A percentile compares a stretch with the other conserved stretches of the same genome.
Conservation (phyloP, 2,113 vertebrate genomes). For the Crotalus helleri region DNA sequence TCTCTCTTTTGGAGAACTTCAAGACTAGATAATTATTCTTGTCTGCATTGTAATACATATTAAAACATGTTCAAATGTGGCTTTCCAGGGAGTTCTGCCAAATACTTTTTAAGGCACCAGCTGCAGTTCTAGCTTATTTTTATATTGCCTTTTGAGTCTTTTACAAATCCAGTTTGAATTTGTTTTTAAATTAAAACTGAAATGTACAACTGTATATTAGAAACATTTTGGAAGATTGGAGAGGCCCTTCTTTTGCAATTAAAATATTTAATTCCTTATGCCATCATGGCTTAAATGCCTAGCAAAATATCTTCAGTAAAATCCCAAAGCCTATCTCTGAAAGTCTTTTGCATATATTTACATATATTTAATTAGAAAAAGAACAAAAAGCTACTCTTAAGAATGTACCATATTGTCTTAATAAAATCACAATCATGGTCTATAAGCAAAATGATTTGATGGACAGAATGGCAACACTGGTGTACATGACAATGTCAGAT, state of each 20-base stretch:
- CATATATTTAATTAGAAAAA: conserved; percentile 25
- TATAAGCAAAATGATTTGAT: not conserved
- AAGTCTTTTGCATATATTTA: not conserved
- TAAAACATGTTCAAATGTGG: conserved; percentile 85
- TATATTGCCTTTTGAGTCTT: conserved; percentile 75
- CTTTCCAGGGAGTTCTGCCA: conserved; percentile 84
- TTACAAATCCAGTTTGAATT: conserved; percentile 76
- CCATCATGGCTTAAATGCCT: conserved; percentile 26
- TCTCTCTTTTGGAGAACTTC: conserved; percentile 71
- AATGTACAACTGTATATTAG: conserved; percentile 62
- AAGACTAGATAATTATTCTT: conserved; percentile 86
- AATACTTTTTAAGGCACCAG: conserved; percentile 79
- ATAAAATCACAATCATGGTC: not conserved
- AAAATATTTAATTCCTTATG: conserved; percentile 47
- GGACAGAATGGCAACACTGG: not conserved
- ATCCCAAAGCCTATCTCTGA: conserved; percentile 6
- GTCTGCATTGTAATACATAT: conserved; percentile 86
- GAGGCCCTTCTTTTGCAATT: conserved; percentile 44
- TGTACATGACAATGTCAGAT: not conserved
- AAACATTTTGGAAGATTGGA: conserved; percentile 45
- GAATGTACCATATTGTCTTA: conserved; percentile 31
- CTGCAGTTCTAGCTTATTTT: conserved; percentile 81
- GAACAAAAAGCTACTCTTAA: conserved; percentile 42
- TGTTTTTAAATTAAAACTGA: conserved; percentile 59
- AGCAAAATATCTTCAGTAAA: conserved; percentile 36